A percentile compares a stretch with the other conserved stretches of the same genome.
These are phyloP conservation scores for Pristiophorus japonicus DNA, from an alignment of 2,113 vertebrate genomes.

Conservation along the genomic window DNA sequence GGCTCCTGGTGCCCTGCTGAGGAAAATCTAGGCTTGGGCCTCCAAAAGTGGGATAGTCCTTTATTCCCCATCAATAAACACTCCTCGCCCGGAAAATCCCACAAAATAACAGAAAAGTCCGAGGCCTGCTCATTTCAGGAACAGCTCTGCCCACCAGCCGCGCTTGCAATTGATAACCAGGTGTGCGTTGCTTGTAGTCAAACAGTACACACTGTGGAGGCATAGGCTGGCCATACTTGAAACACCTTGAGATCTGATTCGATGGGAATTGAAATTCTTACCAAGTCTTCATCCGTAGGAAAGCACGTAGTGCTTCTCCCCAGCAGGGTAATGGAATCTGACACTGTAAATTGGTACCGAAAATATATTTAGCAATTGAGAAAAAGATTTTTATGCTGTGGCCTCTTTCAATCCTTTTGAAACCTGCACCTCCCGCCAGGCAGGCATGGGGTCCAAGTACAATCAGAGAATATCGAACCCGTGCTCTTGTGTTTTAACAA, in stretches of 20 bases:
- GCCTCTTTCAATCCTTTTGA: background rate
- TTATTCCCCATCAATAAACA: background rate
- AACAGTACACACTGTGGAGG: background rate
- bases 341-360: background rate
- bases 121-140: background rate
- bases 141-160: background rate
- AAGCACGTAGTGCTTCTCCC: background rate
- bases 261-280: background rate
- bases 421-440: background rate
- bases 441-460: background rate
- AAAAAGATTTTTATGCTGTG: background rate
- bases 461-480: background rate
- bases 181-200: too few species aligned
- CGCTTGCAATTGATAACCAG: background rate
- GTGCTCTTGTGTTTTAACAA: background rate
- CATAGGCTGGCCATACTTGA: background rate
- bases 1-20: background rate
- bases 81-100: background rate
- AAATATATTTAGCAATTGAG: background rate
- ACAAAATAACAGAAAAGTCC: too few species aligned
- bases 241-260: background rate
- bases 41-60: background rate
- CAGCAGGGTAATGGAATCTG: background rate
- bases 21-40: background rate
- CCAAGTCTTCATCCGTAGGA: background rate